phyloP scores from a whole-genome alignment of 35 echinoderm and acorn worm species.

The Anneissia japonica region DNA sequence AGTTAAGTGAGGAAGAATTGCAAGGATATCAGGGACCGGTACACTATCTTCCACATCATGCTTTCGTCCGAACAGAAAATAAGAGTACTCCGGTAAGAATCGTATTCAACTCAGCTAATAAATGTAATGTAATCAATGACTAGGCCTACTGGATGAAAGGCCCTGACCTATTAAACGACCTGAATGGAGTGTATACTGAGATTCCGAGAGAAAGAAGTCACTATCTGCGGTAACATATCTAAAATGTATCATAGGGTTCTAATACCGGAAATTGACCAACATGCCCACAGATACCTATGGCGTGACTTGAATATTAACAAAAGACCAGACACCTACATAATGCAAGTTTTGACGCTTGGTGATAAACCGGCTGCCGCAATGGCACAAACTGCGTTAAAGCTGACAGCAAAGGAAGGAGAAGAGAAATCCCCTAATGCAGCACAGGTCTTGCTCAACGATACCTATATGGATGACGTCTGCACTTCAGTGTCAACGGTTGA shows the following conservation, averaged over 20 bases:
- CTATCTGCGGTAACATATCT: conserved; percentile 29
- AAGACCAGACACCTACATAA: conserved; percentile 33
- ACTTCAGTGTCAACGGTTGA: conserved; percentile 15
- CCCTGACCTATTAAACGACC: no score
- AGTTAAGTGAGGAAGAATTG: conserved; percentile 40
- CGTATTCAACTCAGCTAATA: no score
- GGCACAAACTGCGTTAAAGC: conserved; percentile 32
- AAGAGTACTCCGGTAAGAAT: no score
- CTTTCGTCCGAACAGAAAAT: no score
- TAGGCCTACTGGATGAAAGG: no score
- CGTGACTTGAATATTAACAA: conserved; percentile 11
- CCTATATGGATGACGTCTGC: conserved; percentile 82
- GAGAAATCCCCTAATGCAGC: no score
- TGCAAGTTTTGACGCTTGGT: conserved; percentile 33
- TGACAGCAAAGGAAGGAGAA: conserved; percentile 19
- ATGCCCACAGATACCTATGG: conserved; percentile 46
- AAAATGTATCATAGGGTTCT: conserved; percentile 37
- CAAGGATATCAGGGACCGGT: conserved; percentile 41
- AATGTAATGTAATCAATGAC: no score
- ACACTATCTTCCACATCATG: conserved; percentile 17
- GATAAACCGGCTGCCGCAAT: conserved; percentile 43
- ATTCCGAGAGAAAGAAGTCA: no score
- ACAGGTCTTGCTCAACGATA: conserved; percentile 22
- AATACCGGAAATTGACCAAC: conserved; percentile 47
- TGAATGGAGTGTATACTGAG: no score